Evolutionary conservation across 2,113 vertebrate species (phyloP), one percentile per base, ranked within the genome.

Genomic region (Urocolius indicus): DNA sequence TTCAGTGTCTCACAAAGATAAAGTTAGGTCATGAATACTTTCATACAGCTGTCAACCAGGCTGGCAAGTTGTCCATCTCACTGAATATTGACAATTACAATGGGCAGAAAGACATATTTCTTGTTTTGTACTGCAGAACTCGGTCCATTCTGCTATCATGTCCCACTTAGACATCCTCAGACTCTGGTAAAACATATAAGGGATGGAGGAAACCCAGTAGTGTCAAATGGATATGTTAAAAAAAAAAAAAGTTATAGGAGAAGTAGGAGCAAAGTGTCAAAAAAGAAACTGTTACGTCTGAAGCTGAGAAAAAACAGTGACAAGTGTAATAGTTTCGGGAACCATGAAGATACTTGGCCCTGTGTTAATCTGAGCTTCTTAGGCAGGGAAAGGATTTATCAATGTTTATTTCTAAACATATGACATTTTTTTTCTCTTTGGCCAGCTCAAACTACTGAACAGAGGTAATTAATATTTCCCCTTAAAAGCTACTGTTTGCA

Each of bases 331-430:
- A 67, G 71, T 69, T 63, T 83, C 75, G 77, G 72, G 78, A 84
- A 79, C 30, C 11, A 4, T 6, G 14, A 87, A 78, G 58, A 87
- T 57, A 27, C 55, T 85, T 9, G 5, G 55, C 57, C 38, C 52
- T 51, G 18, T 14, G n/a, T 58, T 85, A 61, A 45, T 83, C 30
- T 29, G 43, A 86, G 72, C 59, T 90, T 79, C 59, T 80, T 0
- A 0, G 41, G 41, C 34, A 85, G 77, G 55, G 61, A 94, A 92
- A 84, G 52, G 8, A 89, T 89, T 84, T 88, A 78, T 81, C 57
- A 41, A 38, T 36, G 29, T 78, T 90, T 86, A 88, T 86, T 94
- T 90, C 89, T 67, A 92, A 93, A 95, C 52, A 52, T 71, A 93
- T 52, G 30, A 73, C 0, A 19, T n/a, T 38, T 71, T 84, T 94